Evolutionary conservation across 2,888 invertebrate genomes (phyloP), one percentile per base, ranked within the genome.

Genomic region (Drepana falcataria): DNA sequence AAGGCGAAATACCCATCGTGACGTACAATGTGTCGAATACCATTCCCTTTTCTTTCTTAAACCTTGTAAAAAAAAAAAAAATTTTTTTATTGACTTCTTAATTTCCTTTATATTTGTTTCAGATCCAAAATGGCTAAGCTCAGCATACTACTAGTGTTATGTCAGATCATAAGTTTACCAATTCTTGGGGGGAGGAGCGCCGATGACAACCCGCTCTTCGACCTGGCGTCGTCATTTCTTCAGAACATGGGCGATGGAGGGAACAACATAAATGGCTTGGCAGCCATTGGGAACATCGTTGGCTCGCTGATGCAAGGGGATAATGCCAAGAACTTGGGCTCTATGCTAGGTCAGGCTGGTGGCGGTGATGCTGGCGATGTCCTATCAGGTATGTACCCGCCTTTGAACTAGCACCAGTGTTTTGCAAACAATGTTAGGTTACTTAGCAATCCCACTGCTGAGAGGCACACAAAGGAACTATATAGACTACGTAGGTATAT

Each of bases 261-360:
- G 0, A 69, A 73, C 34, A 79, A 75, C 52, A 77, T 84, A 47
- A 85, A 89, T 6, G 91, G 91, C 0, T 76, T 93, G 51, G 92
- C 92, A 0, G 93, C 93, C 1, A 83, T 96, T 0, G 95, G 94
- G 1, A 93, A 93, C 5, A 85, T 95, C 51, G 87, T 96, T 6
- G 94, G 94, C 1, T 92, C 91, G 40, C 89, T 96, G 51, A 92
- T 96, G 92, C 94, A 95, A 65, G 93, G 94, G 0, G 94, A 93
- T 54, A 92, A 92, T 35, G 93, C 92, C 1, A 93, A 93, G 72
- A 92, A 93, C 66, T 72, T 93, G 34, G 86, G 84, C 0, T 71
- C 85, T 1, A 67, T 88, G 63, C 73, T 83, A 54, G 89, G 83
- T 59, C 87, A 87, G 40, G 83, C 78, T 9, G 71, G 81, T 0